phyloP scores from a whole-genome alignment of 2,113 vertebrate species.

The Melanerpes aurifrons region DNA sequence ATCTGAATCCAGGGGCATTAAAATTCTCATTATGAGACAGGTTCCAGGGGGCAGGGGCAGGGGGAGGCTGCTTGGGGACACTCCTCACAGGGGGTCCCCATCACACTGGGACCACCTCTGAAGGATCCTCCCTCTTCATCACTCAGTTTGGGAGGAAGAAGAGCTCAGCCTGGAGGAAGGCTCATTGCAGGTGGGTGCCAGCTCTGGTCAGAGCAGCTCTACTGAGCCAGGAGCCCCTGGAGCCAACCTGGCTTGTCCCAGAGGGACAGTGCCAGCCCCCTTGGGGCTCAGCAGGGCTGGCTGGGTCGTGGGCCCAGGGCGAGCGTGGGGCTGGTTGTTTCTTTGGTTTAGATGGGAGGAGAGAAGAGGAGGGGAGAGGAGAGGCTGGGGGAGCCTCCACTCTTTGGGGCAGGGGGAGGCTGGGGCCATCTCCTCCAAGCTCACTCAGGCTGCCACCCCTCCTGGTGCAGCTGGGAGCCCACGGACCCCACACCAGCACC shows the following conservation, averaged over 20 bases:
- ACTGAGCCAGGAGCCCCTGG: neutral
- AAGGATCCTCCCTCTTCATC: neutral
- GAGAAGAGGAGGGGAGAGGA: neutral
- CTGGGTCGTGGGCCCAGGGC: neutral
- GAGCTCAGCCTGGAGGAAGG: neutral
- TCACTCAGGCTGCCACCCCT: neutral
- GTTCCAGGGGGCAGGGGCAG: neutral
- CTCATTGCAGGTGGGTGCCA: neutral
- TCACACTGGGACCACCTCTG: fast-evolving
- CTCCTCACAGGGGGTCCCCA: neutral
- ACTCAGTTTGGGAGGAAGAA: neutral
- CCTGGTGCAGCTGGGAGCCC: fast-evolving
- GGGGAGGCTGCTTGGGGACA: neutral
- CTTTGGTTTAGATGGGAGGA: slow-evolving; percentile 38
- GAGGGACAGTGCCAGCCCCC: neutral
- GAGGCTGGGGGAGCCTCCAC: neutral
- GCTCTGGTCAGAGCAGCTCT: neutral
- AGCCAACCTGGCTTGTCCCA: neutral
- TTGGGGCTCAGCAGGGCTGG: fast-evolving
- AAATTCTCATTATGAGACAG: slow-evolving; percentile 40
- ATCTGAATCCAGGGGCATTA: neutral
- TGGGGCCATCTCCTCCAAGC: neutral
- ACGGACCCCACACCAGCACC: fast-evolving
- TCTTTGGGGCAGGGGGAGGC: neutral
- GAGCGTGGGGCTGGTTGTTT: neutral